These are phyloP conservation scores for Scaptomyza tumidula DNA, from an alignment of 2,888 invertebrate species.

Conservation along the genomic window DNA sequence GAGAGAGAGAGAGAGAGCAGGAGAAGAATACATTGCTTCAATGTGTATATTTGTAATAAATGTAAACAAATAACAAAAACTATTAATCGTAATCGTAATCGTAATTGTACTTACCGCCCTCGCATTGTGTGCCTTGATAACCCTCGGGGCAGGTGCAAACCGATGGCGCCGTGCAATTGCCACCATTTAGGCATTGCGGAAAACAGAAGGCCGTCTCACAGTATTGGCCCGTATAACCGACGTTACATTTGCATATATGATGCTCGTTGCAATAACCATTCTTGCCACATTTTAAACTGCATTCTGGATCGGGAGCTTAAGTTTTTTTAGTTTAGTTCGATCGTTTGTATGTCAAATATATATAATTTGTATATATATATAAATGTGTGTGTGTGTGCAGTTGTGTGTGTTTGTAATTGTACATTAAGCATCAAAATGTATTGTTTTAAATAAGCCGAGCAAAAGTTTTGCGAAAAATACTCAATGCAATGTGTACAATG, in stretches of 20 bases:
- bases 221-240: conserved; percentile 95
- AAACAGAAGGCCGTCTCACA: conserved; percentile 95
- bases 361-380: conserved; percentile 1
- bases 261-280: conserved; percentile 93
- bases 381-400: conserved; percentile 12
- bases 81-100: not conserved
- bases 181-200: conserved; percentile 96
- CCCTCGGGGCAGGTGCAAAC: conserved; percentile 95
- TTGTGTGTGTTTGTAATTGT: conserved; percentile 11
- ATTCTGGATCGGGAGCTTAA: conserved; percentile 94
- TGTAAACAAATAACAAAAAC: not conserved
- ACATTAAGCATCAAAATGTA: conserved; percentile 19
- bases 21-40: not conserved
- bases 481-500: not conserved
- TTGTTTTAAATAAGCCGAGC: conserved; percentile 11
- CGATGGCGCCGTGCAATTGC: conserved; percentile 95
- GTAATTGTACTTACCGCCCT: conserved; percentile 89
- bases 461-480: conserved; percentile 3
- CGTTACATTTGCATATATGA: conserved; percentile 94
- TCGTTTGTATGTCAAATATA: conserved; percentile 3
- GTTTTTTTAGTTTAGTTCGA: conserved; percentile 75
- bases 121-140: conserved; percentile 95
- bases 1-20: not conserved
- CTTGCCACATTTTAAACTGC: conserved; percentile 93
- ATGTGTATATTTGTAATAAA: not conserved